These are phyloP conservation scores for Trematocara marginatum DNA, from an alignment of 2,113 vertebrate species.

Conservation along the genomic window DNA sequence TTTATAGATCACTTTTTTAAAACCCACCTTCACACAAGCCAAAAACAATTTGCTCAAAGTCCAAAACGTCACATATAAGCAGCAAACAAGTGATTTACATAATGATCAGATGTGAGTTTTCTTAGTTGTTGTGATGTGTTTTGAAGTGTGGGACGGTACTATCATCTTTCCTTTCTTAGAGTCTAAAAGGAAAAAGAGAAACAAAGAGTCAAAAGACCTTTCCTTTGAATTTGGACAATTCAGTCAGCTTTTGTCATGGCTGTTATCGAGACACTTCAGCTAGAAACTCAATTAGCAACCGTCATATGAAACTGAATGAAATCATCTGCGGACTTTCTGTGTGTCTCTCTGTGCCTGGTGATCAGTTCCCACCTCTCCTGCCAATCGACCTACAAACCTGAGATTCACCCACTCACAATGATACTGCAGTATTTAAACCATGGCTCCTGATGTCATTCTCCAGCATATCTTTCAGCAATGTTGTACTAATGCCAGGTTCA, in stretches of 20 bases:
- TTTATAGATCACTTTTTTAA: background rate
- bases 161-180: background rate
- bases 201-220: background rate
- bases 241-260: background rate
- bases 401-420: background rate
- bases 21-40: background rate
- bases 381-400: background rate
- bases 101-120: background rate
- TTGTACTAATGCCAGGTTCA: background rate
- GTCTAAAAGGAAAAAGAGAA: background rate
- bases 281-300: background rate
- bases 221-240: background rate
- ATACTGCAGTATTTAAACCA: background rate
- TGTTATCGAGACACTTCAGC: background rate
- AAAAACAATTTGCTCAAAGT: background rate
- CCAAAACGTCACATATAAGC: background rate
- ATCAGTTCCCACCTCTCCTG: background rate
- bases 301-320: background rate
- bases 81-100: background rate
- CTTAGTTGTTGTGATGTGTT: background rate
- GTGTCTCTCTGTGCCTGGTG: background rate
- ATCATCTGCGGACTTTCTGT: background rate
- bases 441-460: background rate
- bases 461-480: background rate
- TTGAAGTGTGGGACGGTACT: background rate